phyloP scores from a whole-genome alignment of 2,888 invertebrate species.

The Parthenolecanium corni region DNA sequence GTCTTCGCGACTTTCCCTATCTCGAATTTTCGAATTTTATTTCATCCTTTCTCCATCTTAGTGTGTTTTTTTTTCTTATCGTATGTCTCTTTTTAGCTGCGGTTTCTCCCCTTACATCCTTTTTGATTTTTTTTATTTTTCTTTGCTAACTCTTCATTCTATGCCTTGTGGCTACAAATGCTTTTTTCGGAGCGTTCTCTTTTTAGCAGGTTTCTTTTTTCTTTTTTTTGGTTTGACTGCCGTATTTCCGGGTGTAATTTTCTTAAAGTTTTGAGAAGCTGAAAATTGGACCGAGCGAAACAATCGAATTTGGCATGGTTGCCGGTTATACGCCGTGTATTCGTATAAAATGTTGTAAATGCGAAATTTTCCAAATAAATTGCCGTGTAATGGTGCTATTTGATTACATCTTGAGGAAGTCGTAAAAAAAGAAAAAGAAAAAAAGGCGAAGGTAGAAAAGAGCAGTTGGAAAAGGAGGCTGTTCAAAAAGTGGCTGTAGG shows the following conservation, averaged over 20 bases:
- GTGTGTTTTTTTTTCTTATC: background rate
- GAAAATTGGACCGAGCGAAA: too few species aligned
- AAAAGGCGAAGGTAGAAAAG: too few species aligned
- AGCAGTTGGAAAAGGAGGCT: too few species aligned
- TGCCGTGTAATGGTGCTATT: too few species aligned
- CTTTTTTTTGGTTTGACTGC: background rate
- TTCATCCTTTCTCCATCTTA: slow-evolving; percentile 4
- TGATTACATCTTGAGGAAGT: too few species aligned
- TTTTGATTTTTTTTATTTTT: slow-evolving; percentile 5
- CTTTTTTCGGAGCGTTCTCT: slow-evolving; percentile 1
- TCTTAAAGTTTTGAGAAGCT: too few species aligned
- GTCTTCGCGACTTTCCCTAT: slow-evolving; percentile 12
- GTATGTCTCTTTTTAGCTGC: background rate
- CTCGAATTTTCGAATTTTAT: slow-evolving; percentile 21
- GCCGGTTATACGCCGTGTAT: too few species aligned
- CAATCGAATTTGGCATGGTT: too few species aligned
- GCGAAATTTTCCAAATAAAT: too few species aligned
- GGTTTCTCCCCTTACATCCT: background rate
- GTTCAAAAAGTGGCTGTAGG: too few species aligned
- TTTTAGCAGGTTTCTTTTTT: slow-evolving; percentile 4
- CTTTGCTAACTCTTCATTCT: background rate
- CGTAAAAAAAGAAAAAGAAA: too few species aligned
- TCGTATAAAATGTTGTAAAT: too few species aligned
- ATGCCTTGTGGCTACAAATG: background rate
- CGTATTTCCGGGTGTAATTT: slow-evolving; percentile 4